A percentile compares a stretch with the other conserved stretches of the same genome.
Conservation (phyloP, 2,797 vertebrate genomes). For the Arrhamphus sclerolepis region DNA sequence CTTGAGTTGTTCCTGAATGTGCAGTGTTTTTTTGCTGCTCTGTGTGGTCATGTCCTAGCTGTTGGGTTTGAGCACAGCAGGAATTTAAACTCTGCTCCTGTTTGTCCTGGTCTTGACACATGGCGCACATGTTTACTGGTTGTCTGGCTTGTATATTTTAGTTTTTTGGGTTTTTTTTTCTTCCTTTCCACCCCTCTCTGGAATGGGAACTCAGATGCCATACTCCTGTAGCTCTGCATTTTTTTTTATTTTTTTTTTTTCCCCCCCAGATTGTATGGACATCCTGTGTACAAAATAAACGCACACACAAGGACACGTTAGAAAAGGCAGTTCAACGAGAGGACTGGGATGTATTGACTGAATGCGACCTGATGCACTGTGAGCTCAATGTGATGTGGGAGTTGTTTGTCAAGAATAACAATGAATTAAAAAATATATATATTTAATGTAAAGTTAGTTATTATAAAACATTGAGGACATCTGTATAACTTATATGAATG, state of each 20-base stretch:
- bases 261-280: slow-evolving; percentile 63
- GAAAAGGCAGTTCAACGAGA: slow-evolving; percentile 46
- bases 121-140: slow-evolving; percentile 32
- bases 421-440: slow-evolving; percentile 69
- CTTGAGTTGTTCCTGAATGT: slow-evolving; percentile 61
- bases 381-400: slow-evolving; percentile 93
- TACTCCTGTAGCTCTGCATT: slow-evolving; percentile 57
- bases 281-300: slow-evolving; percentile 58
- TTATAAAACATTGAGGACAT: slow-evolving; percentile 82
- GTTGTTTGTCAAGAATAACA: slow-evolving; percentile 88
- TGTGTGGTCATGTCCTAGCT: slow-evolving; percentile 65
- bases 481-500: slow-evolving; percentile 87
- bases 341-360: slow-evolving; percentile 73
- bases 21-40: slow-evolving; percentile 34
- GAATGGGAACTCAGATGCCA: slow-evolving; percentile 47
- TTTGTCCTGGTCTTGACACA: slow-evolving; percentile 33
- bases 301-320: slow-evolving; percentile 54
- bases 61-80: slow-evolving; percentile 43
- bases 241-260: no score
- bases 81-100: slow-evolving; percentile 16
- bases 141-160: slow-evolving; percentile 45
- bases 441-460: slow-evolving; percentile 87
- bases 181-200: slow-evolving; percentile 19
- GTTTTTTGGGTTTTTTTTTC: slow-evolving; percentile 44
- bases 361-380: slow-evolving; percentile 98